phyloP scores from a whole-genome alignment of 2,888 invertebrate genomes.

The Brenthis ino region DNA sequence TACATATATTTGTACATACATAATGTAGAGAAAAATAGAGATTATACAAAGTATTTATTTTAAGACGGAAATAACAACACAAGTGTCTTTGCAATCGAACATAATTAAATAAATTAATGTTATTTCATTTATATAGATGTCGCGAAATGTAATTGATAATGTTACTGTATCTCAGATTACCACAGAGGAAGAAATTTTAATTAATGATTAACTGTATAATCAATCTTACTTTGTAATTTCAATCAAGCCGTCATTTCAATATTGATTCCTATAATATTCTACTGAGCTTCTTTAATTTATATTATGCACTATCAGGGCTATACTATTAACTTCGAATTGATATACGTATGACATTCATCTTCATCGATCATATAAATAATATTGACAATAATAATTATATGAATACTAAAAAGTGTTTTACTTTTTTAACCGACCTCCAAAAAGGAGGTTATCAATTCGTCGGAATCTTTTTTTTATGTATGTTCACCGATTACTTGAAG shows the following conservation, averaged over 20 bases:
- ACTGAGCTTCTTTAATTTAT: slow-evolving; percentile 10
- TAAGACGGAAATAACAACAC: too few species aligned
- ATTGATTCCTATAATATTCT: slow-evolving; percentile 9
- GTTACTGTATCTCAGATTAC: neutral
- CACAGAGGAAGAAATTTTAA: slow-evolving; percentile 13
- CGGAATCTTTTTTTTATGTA: too few species aligned
- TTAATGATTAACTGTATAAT: slow-evolving; percentile 19
- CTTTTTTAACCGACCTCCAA: too few species aligned
- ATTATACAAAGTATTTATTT: too few species aligned
- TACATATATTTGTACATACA: too few species aligned
- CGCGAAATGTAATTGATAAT: slow-evolving; percentile 13
- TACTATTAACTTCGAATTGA: neutral
- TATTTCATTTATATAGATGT: slow-evolving; percentile 5
- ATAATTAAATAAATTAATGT: neutral
- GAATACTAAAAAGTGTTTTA: too few species aligned
- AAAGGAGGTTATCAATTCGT: too few species aligned
- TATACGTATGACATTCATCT: neutral
- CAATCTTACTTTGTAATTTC: slow-evolving; percentile 20
- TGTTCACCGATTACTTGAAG: too few species aligned
- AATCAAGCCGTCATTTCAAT: slow-evolving; percentile 16
- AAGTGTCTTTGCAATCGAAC: too few species aligned
- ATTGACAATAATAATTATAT: too few species aligned
- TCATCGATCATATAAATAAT: too few species aligned
- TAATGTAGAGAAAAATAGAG: too few species aligned
- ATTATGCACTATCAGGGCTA: slow-evolving; percentile 36